These are phyloP conservation scores for Lepilemur ruficaudatus DNA, from an alignment of 2,797 vertebrate species.

Conservation along the genomic window DNA sequence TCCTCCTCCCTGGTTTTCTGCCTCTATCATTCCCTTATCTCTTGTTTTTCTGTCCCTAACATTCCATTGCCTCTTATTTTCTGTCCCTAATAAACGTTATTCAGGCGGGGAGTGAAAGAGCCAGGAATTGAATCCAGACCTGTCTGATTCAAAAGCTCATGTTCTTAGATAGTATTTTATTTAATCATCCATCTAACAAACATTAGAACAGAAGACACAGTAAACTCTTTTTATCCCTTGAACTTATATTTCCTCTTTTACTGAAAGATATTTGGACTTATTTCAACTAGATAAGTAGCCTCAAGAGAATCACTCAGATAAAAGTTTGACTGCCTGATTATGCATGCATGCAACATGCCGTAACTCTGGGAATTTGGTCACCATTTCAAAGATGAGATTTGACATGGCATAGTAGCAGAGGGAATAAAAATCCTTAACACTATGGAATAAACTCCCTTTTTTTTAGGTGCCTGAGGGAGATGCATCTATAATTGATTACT, in stretches of 20 bases:
- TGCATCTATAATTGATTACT: slow-evolving; percentile 67
- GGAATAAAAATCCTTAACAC: slow-evolving; percentile 44
- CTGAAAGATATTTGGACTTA: slow-evolving; percentile 12
- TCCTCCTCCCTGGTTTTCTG: too few species aligned
- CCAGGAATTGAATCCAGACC: neutral
- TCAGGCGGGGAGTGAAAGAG: neutral
- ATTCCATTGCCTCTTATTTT: too few species aligned
- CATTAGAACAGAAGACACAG: neutral
- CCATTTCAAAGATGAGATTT: slow-evolving; percentile 61
- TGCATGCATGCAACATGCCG: neutral
- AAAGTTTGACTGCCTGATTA: slow-evolving; percentile 31
- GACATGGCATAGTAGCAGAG: neutral
- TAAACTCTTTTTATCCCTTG: neutral
- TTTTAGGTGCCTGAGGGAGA: slow-evolving; percentile 40
- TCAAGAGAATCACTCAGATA: neutral
- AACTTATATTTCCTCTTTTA: neutral
- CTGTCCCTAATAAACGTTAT: neutral
- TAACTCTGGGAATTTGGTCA: slow-evolving; percentile 38
- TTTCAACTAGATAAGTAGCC: neutral
- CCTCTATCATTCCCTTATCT: too few species aligned
- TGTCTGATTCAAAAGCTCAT: neutral
- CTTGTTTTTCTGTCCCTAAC: too few species aligned
- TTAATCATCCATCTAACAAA: neutral
- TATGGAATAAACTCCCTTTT: slow-evolving; percentile 52
- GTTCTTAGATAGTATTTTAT: neutral